Evolutionary conservation across 2,888 invertebrate species (phyloP), one percentile per base, ranked within the genome.

Genomic region (Lamproptera curius): DNA sequence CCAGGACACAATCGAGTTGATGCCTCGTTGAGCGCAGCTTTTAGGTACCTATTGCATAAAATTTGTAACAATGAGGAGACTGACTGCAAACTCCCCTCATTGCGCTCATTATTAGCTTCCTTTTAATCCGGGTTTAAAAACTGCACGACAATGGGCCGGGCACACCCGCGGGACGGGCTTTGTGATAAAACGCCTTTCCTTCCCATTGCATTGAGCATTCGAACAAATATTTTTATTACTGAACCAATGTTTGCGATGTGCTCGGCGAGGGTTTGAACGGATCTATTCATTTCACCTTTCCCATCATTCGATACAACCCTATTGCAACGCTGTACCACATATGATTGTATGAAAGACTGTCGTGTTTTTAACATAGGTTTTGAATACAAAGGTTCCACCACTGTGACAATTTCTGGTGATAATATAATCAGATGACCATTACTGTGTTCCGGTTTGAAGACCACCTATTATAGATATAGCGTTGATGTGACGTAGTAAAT

Each of bases 141-240:
- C 71, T 76, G 74, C 69, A 71, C 67, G 62, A 85, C 84, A 85
- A 85, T 79, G 55, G 74, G 58, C 62, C 69, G 69, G 63, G 67
- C 70, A 73, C 70, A 70, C 70, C 67, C 70, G 61, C 58, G 62
- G 63, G 65, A 48, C 63, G 61, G 68, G 68, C 72, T 71, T 67
- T 63, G 72, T 61, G 74, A 77, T 6, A 79, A 76, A 70, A 43
- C 43, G 64, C 53, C 65, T 64, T 70, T 70, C 67, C 71, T 73
- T 73, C 75, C 70, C 70, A 76, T 67, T 67, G 60, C 70, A 68
- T 70, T 61, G 76, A 73, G 74, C 60, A 76, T 76, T 79, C 75
- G 67, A 63, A 75, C 81, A 83, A 86, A 87, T 86, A 84, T 86
- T 87, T 85, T 84, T 82, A 83, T 84, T 81, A 83, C 81, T 76